Percentiles rank a stretch among this genome's conserved stretches.
phyloP scores from a whole-genome alignment of 2,797 vertebrate species.

The Propithecus deckenii region DNA sequence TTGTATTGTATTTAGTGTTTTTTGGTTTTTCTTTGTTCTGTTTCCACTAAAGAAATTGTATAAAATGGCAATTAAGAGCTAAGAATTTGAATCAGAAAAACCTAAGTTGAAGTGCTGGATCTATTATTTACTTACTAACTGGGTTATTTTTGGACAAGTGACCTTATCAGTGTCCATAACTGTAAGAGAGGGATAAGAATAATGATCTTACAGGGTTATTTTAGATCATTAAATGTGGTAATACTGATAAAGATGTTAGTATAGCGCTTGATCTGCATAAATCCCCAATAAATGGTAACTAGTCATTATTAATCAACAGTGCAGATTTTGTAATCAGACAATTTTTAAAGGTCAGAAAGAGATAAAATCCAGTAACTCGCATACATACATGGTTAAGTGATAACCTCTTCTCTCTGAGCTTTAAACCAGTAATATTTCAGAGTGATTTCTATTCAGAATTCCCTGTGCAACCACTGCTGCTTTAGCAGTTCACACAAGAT shows the following conservation, averaged over 20 bases:
- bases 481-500: background rate
- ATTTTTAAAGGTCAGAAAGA: background rate
- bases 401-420: background rate
- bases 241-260: slow-evolving; percentile 7
- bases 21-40: background rate
- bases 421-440: background rate
- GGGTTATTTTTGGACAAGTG: background rate
- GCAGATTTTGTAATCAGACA: background rate
- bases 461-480: background rate
- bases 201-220: background rate
- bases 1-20: background rate
- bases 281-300: slow-evolving; percentile 2
- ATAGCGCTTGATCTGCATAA: background rate
- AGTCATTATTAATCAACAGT: background rate
- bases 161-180: background rate
- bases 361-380: background rate
- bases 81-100: slow-evolving; percentile 31
- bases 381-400: background rate
- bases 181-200: background rate
- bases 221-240: background rate
- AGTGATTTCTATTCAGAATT: slow-evolving; percentile 15
- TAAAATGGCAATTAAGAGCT: background rate
- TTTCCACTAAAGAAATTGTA: background rate
- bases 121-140: background rate
- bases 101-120: background rate